Percentiles rank a stretch among this genome's conserved stretches.
phyloP scores from a whole-genome alignment of 2,113 vertebrate species.

The Osmerus eperlanus region DNA sequence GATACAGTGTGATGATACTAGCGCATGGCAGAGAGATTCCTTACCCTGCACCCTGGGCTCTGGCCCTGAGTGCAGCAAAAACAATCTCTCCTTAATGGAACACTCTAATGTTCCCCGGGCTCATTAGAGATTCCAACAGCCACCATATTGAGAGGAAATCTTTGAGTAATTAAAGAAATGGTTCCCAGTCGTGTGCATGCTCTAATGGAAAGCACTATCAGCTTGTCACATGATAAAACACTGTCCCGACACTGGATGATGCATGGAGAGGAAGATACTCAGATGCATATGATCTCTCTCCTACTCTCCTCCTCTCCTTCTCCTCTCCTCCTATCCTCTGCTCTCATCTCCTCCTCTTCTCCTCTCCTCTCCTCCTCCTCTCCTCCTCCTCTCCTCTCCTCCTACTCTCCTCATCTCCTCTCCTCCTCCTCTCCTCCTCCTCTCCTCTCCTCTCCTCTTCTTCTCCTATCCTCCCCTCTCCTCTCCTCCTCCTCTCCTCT shows the following conservation, averaged over 20 bases:
- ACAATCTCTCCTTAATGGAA: conserved; percentile 55
- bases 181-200: conserved; percentile 42
- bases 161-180: conserved; percentile 67
- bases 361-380: neutral
- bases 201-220: conserved; percentile 60
- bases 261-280: conserved; percentile 1
- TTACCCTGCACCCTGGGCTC: conserved; percentile 12
- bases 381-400: too few relatives aligned
- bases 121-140: conserved; percentile 59
- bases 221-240: conserved; percentile 30
- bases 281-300: neutral
- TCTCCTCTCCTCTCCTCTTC: neutral
- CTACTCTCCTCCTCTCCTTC: neutral
- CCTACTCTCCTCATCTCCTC: neutral
- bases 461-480: too few relatives aligned
- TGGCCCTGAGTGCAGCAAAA: conserved; percentile 33
- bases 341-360: neutral
- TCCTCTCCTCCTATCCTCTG: neutral
- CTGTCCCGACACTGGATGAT: conserved; percentile 46
- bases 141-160: conserved; percentile 62
- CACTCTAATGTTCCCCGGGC: conserved; percentile 50
- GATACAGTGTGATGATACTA: conserved; percentile 30
- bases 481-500: neutral
- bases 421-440: neutral
- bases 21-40: conserved; percentile 24